phyloP scores from a whole-genome alignment of 2,797 vertebrate species.

The Typhlichthys subterraneus region DNA sequence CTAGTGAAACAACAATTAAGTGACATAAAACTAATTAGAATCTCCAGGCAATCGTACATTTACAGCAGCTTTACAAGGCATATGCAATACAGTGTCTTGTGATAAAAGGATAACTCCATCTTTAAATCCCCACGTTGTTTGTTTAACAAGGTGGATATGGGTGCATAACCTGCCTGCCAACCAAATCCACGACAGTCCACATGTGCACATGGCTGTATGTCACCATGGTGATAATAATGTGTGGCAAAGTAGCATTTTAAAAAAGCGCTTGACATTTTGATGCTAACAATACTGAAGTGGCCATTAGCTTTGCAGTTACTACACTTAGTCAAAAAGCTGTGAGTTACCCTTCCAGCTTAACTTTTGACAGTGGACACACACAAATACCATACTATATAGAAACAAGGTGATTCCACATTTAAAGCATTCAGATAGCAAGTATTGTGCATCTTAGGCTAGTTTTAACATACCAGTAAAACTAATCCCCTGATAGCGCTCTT shows the following conservation, averaged over 20 bases:
- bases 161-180: too few species aligned
- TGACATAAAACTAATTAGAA: constrained; percentile 30
- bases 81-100: constrained; percentile 47
- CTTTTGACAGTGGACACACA: constrained; percentile 13
- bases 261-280: too few species aligned
- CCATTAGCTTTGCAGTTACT: too few species aligned
- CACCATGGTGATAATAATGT: too few species aligned
- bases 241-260: too few species aligned
- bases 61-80: constrained; percentile 44
- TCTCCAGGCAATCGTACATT: constrained; percentile 31
- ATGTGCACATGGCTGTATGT: too few species aligned
- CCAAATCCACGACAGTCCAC: too few species aligned
- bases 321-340: too few species aligned
- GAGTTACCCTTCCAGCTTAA: constrained; percentile 13
- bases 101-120: constrained; percentile 32
- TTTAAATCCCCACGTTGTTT: neutral
- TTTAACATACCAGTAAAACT: too few species aligned
- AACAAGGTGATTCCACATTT: neutral
- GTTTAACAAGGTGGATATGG: too few species aligned
- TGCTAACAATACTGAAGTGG: too few species aligned
- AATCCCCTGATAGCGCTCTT: too few species aligned
- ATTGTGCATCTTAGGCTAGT: neutral
- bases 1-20: constrained; percentile 3
- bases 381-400: constrained; percentile 6
- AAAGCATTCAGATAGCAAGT: constrained; percentile 10